These are phyloP conservation scores for Dynastes maya DNA, from an alignment of 2,888 invertebrate genomes.

Conservation along the genomic window DNA sequence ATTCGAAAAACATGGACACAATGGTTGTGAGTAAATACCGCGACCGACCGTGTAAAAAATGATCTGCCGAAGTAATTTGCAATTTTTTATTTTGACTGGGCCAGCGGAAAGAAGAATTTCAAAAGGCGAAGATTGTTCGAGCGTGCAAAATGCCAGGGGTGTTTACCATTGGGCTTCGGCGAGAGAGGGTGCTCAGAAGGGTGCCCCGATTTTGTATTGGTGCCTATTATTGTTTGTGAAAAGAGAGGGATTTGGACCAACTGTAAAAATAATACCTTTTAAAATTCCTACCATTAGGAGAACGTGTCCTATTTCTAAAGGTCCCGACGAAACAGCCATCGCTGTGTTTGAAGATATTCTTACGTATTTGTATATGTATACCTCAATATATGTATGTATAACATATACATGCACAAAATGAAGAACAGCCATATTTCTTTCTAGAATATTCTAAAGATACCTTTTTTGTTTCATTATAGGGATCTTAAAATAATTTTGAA, in stretches of 20 bases:
- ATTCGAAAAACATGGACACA: conserved; percentile 31
- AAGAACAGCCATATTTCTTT: neutral
- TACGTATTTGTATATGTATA: neutral
- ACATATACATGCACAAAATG: conserved; percentile 1
- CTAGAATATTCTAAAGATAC: neutral
- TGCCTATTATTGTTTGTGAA: conserved; percentile 48
- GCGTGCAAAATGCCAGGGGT: conserved; percentile 60
- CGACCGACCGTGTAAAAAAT: conserved; percentile 55
- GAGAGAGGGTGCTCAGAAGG: conserved; percentile 56
- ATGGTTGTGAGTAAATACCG: conserved; percentile 25
- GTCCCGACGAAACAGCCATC: conserved; percentile 29
- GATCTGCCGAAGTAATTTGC: conserved; percentile 58
- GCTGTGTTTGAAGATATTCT: neutral
- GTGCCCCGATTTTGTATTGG: conserved; percentile 58
- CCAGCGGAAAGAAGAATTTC: conserved; percentile 54
- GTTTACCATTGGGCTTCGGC: conserved; percentile 57
- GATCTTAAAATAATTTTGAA: too few relatives aligned
- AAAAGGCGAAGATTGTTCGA: conserved; percentile 53
- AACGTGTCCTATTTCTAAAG: conserved; percentile 29
- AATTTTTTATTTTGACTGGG: conserved; percentile 54
- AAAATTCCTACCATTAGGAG: conserved; percentile 24
- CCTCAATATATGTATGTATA: neutral
- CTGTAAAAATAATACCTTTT: conserved; percentile 48
- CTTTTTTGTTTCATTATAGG: too few relatives aligned
- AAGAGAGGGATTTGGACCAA: conserved; percentile 44